A percentile compares a stretch with the other conserved stretches of the same genome.
These are phyloP conservation scores for Etheostoma cragini DNA, from an alignment of 2,113 vertebrate species.

Conservation along the genomic window DNA sequence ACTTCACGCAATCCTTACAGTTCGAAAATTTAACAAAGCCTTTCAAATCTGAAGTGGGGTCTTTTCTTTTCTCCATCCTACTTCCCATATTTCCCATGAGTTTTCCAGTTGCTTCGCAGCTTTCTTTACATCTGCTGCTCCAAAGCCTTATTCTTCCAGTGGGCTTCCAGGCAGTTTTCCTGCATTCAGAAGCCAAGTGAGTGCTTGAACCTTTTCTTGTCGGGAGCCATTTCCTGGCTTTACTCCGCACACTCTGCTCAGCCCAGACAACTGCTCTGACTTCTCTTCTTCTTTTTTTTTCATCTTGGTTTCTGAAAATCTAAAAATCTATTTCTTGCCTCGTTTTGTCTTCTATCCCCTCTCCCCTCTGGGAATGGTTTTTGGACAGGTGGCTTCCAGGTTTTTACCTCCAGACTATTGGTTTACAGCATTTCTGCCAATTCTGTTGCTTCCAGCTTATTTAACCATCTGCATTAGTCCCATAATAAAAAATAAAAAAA, in stretches of 20 bases:
- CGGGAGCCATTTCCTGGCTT: slow-evolving; percentile 24
- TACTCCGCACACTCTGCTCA: not conserved
- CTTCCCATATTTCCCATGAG: not conserved
- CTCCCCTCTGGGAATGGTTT: slow-evolving; percentile 17
- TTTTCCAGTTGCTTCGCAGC: not conserved
- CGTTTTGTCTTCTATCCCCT: slow-evolving; percentile 3
- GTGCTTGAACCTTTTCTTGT: slow-evolving; percentile 48
- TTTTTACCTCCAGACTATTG: slow-evolving; percentile 40
- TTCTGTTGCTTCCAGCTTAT: slow-evolving; percentile 21
- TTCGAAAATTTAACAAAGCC: slow-evolving; percentile 11
- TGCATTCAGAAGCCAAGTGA: slow-evolving; percentile 35
- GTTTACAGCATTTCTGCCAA: slow-evolving; percentile 24
- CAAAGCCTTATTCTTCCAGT: slow-evolving; percentile 32
- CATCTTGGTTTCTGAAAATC: slow-evolving; percentile 12
- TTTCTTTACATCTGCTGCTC: slow-evolving; percentile 9
- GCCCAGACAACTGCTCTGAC: not conserved
- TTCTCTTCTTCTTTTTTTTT: slow-evolving; percentile 27
- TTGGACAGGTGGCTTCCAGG: slow-evolving; percentile 33
- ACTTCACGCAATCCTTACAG: slow-evolving; percentile 6
- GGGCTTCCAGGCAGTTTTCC: slow-evolving; percentile 38
- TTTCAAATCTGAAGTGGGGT: slow-evolving; percentile 20
- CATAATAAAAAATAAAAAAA: not conserved
- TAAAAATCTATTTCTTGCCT: slow-evolving; percentile 22
- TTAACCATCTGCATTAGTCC: slow-evolving; percentile 35
- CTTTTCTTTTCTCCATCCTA: slow-evolving; percentile 26